phyloP scores from a whole-genome alignment of 64 coral and sea anemone genomes.

The Montipora foliosa region DNA sequence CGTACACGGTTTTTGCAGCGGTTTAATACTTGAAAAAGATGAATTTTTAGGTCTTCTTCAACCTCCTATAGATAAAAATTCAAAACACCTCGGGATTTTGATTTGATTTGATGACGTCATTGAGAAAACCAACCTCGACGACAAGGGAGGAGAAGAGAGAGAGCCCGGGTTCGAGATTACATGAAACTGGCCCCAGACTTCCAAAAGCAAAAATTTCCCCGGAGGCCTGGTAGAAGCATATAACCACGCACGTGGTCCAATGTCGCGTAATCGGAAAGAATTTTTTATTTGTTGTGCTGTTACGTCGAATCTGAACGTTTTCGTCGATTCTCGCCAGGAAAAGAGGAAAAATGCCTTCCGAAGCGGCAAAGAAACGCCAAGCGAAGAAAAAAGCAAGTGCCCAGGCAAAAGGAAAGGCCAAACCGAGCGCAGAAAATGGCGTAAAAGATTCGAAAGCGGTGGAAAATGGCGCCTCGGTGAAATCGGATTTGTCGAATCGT shows the following conservation, averaged over 20 bases:
- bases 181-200: too few relatives aligned
- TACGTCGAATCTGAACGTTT: not conserved
- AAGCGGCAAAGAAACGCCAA: conserved; percentile 98
- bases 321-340: not conserved
- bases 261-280: conserved; percentile 45
- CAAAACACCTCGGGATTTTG: too few relatives aligned
- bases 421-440: conserved; percentile 60
- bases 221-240: too few relatives aligned
- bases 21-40: too few relatives aligned
- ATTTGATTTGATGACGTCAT: too few relatives aligned
- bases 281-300: conserved; percentile 15
- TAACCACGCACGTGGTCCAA: conserved; percentile 19
- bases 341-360: conserved; percentile 83
- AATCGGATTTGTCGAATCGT: conserved; percentile 71
- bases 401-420: conserved; percentile 95
- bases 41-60: too few relatives aligned
- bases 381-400: conserved; percentile 98
- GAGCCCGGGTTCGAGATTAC: too few relatives aligned
- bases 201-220: too few relatives aligned
- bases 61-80: too few relatives aligned
- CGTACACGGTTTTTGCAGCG: too few relatives aligned
- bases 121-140: too few relatives aligned
- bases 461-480: conserved; percentile 61
- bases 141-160: too few relatives aligned
- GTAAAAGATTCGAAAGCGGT: conserved; percentile 23